phyloP scores from a whole-genome alignment of 1,140 invertebrate species.

The Rhagoletis zephyria region DNA sequence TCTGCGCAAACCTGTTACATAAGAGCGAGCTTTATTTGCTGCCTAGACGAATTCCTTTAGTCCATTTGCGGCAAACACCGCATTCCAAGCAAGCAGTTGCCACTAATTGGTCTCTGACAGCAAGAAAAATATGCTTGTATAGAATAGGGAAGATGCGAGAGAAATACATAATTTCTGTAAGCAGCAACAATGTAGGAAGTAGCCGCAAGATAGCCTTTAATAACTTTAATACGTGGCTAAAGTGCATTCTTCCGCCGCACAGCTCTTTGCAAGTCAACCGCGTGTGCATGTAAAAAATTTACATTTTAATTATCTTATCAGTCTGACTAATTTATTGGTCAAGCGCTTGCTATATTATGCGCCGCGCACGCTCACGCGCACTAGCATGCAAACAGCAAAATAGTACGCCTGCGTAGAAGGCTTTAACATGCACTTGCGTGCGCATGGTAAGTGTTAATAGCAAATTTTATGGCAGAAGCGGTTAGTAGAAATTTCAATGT shows the following conservation, averaged over 20 bases:
- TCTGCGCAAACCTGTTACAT: not conserved
- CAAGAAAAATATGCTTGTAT: not conserved
- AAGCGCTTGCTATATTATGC: not conserved
- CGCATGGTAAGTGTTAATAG: not conserved
- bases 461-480: not conserved
- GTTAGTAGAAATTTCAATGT: not conserved
- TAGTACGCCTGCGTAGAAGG: not conserved
- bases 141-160: not conserved
- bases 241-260: too few species aligned
- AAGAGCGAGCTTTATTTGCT: not conserved
- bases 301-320: constrained; percentile 51
- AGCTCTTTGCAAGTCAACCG: not conserved
- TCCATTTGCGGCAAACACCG: not conserved
- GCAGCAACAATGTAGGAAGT: not conserved
- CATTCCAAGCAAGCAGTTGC: constrained; percentile 14
- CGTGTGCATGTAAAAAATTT: constrained; percentile 25
- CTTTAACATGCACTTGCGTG: not conserved
- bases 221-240: not conserved
- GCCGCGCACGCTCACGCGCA: not conserved
- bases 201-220: not conserved
- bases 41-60: not conserved
- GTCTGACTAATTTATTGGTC: constrained; percentile 43
- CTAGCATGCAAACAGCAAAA: not conserved
- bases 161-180: not conserved
- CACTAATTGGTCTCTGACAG: constrained; percentile 7